A percentile compares a stretch with the other conserved stretches of the same genome.
These are phyloP conservation scores for Lytechinus variegatus DNA, from an alignment of 35 echinoderm and acorn worm species.

Conservation along the genomic window DNA sequence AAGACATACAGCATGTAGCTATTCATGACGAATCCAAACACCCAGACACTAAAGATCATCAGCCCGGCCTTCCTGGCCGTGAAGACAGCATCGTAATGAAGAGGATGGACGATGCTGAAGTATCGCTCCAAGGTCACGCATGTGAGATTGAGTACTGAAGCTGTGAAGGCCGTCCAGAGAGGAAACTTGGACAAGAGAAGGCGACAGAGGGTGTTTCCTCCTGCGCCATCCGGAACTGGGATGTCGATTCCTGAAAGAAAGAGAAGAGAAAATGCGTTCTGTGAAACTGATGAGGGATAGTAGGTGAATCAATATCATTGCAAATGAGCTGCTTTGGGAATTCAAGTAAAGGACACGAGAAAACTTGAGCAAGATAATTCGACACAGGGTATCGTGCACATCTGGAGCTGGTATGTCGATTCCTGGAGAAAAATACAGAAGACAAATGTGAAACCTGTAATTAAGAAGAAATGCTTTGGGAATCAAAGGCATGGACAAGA, in stretches of 20 bases:
- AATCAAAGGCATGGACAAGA: too few species aligned
- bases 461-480: too few species aligned
- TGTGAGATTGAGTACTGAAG: conserved; percentile 83
- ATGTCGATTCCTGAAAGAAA: conserved; percentile 73
- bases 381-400: too few species aligned
- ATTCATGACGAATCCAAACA: conserved; percentile 74
- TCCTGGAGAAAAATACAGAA: too few species aligned
- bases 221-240: conserved; percentile 65
- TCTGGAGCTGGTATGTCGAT: too few species aligned
- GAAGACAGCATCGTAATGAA: conserved; percentile 75
- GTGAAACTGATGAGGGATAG: background rate
- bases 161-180: conserved; percentile 86
- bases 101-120: conserved; percentile 77
- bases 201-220: conserved; percentile 80
- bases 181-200: conserved; percentile 90
- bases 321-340: background rate
- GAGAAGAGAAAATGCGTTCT: background rate
- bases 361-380: too few species aligned
- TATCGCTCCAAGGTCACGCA: conserved; percentile 93
- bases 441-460: too few species aligned
- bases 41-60: conserved; percentile 84
- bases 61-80: conserved; percentile 60
- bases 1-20: conserved; percentile 91
- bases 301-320: background rate
- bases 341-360: background rate